Conservation (phyloP, 2,888 invertebrate genomes). For the Seladonia tumulorum region DNA sequence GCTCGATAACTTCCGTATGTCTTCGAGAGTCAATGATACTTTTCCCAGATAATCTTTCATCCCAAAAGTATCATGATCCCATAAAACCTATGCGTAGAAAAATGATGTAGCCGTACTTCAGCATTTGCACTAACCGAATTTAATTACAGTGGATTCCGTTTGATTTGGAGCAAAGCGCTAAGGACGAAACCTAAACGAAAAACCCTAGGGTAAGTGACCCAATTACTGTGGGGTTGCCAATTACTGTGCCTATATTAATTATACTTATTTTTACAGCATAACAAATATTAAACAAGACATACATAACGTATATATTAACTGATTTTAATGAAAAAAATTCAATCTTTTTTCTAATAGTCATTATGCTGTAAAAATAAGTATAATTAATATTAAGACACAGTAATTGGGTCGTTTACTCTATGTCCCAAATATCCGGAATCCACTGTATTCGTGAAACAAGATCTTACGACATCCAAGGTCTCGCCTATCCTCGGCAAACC, state of each 20-base stretch:
- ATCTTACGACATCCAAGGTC: conserved; percentile 84
- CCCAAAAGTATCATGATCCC: conserved; percentile 86
- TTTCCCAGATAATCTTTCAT: conserved; percentile 86
- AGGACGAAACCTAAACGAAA: neutral
- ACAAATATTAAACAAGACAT: too few relatives aligned
- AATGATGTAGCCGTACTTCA: neutral
- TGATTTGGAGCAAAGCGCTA: neutral
- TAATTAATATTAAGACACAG: too few relatives aligned
- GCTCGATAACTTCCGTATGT: conserved; percentile 84
- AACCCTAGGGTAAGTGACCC: neutral
- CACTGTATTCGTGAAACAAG: conserved; percentile 1
- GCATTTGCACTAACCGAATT: neutral
- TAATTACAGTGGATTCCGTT: neutral
- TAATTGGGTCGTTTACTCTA: neutral
- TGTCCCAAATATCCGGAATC: neutral
- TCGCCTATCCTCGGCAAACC: conserved; percentile 84
- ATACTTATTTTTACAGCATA: too few relatives aligned
- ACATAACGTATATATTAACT: too few relatives aligned
- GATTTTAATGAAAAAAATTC: too few relatives aligned
- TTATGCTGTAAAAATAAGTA: too few relatives aligned
- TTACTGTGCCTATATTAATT: too few relatives aligned
- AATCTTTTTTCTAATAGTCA: too few relatives aligned
- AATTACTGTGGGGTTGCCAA: too few relatives aligned
- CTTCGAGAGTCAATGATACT: conserved; percentile 84
- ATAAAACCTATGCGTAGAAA: conserved; percentile 81